Evolutionary conservation across 2,113 vertebrate species (phyloP).

Genomic region (Phylloscopus trochiloides): DNA sequence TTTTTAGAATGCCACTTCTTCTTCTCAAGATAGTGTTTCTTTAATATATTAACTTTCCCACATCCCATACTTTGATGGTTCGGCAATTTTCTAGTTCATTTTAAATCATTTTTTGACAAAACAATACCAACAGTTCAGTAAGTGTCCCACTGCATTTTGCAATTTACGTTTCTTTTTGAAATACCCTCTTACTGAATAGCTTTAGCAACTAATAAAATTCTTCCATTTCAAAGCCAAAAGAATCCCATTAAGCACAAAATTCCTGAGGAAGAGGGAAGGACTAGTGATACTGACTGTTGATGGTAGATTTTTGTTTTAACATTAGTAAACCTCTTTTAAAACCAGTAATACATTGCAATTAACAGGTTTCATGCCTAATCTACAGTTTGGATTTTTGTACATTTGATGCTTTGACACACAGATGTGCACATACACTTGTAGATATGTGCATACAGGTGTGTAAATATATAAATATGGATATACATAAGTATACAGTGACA

Average conservation of each 20-base stretch:
- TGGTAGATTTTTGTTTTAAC: neutral
- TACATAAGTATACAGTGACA: neutral
- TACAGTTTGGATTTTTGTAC: neutral
- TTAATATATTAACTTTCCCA: conserved; percentile 58
- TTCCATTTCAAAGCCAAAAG: conserved; percentile 49
- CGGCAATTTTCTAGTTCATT: conserved; percentile 46
- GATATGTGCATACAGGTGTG: neutral
- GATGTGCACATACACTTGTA: neutral
- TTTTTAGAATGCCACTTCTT: conserved; percentile 31
- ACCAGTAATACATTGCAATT: neutral
- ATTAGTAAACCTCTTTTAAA: neutral
- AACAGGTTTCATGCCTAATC: neutral
- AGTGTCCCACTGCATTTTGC: conserved; percentile 40
- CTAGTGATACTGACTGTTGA: neutral
- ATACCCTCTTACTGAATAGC: conserved; percentile 26
- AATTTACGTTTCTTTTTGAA: conserved; percentile 27
- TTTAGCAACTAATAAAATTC: conserved; percentile 40
- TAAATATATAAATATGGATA: neutral
- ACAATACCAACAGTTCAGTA: conserved; percentile 38
- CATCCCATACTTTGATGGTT: conserved; percentile 24
- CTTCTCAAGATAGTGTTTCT: conserved; percentile 47
- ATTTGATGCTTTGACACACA: neutral
- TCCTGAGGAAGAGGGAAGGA: neutral
- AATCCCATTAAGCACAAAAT: conserved; percentile 16
- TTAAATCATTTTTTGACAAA: conserved; percentile 61